Evolutionary conservation across 2,888 invertebrate species (phyloP).

Genomic region (Euzophera pinguis): DNA sequence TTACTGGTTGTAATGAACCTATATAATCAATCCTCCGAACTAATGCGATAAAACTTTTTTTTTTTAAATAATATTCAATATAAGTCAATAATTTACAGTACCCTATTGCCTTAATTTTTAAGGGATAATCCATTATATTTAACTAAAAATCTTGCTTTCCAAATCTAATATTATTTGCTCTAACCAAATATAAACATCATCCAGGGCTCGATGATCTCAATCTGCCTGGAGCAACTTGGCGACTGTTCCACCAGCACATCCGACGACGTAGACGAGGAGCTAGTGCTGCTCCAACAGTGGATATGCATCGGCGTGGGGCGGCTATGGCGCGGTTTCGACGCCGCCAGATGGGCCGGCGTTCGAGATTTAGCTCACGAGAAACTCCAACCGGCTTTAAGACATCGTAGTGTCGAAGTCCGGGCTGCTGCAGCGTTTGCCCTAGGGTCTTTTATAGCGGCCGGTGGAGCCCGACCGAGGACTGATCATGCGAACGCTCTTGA

Average conservation of each 20-base stretch:
- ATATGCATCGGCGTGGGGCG: slow-evolving; percentile 94
- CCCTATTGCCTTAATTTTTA: too few species aligned
- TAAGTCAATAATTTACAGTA: too few species aligned
- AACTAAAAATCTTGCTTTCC: too few species aligned
- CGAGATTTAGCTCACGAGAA: slow-evolving; percentile 98
- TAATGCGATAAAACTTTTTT: too few species aligned
- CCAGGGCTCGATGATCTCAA: slow-evolving; percentile 93
- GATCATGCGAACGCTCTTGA: slow-evolving; percentile 97
- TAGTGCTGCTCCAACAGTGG: slow-evolving; percentile 88
- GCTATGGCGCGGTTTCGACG: slow-evolving; percentile 93
- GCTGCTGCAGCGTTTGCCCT: slow-evolving; percentile 97
- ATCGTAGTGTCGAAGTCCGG: slow-evolving; percentile 85
- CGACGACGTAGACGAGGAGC: slow-evolving; percentile 75
- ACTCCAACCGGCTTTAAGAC: slow-evolving; percentile 88
- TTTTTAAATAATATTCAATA: too few species aligned
- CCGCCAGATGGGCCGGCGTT: slow-evolving; percentile 93
- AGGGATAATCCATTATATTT: too few species aligned
- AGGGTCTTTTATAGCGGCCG: slow-evolving; percentile 94
- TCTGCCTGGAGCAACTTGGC: slow-evolving; percentile 93
- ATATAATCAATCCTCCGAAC: too few species aligned
- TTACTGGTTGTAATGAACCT: too few species aligned
- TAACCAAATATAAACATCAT: background rate
- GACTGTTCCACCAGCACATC: slow-evolving; percentile 80
- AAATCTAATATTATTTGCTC: too few species aligned
- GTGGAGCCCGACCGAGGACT: slow-evolving; percentile 83